Evolutionary conservation across 1,140 invertebrate genomes (phyloP), one percentile per base, ranked within the genome.

Genomic region (Pogonognathellus flavescens): DNA sequence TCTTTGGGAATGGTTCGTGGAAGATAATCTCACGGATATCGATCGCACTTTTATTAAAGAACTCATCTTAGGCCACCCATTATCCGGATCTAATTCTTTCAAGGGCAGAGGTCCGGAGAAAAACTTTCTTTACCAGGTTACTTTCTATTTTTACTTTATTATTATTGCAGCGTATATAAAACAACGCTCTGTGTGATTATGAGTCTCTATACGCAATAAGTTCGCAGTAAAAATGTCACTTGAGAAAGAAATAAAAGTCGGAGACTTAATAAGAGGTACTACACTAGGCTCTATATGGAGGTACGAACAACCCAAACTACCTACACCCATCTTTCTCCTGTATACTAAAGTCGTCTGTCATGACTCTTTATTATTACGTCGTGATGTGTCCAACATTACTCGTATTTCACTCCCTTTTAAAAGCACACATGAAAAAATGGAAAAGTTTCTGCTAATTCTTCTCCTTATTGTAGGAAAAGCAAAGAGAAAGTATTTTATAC

Each of bases 11-110:
- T 50, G 87, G 18, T 91, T 92, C 86, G 84, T 89, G 25, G 82
- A 88, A 18, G 80, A 85, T 31, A 82, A 62, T 88, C 89, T 90
- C 20, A 88, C 84, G 55, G 89, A 89, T 66, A 83, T 80, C 5
- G 90, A 92, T 82, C 83, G 90, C 3, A 87, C 89, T 18, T 91
- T 92, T 60, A 92, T 93, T 80, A 91, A 91, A 86, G 90, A 92
- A 86, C 87, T 91, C 49, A 93, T 93, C 59, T 50, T 85, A 18
- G 91, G 91, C 9, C 85, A 89, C 53, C 86, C 85, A 13, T 52
- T 87, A 9, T 41, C 53, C 22, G 80, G 84, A 80, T 60, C 84
- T 72, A 72, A 87, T 20, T 57, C 83, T 13, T 85, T 85, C 84
- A 72, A 85, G 66, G 90, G 90, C 50, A 80, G 90, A 86, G 41